phyloP scores from a whole-genome alignment of 2,888 invertebrate genomes.

The Ametastegia equiseti region DNA sequence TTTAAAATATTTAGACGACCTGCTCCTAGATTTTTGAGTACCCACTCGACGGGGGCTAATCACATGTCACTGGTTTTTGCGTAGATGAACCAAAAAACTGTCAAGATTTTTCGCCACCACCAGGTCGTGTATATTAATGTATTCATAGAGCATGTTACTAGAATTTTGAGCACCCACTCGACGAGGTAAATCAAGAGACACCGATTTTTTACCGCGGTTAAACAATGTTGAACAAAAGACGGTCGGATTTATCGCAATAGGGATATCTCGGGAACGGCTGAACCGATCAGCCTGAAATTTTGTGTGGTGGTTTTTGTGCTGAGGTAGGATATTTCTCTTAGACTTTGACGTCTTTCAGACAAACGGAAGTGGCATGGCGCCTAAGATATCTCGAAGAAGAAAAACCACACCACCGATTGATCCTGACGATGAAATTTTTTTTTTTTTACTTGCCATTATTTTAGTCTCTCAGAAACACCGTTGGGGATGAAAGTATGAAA shows the following conservation, averaged over 20 bases:
- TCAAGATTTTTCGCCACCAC: too few relatives aligned
- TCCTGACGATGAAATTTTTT: neutral
- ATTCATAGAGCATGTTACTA: neutral
- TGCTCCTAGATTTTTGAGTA: slow-evolving; percentile 27
- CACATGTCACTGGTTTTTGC: neutral
- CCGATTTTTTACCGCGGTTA: neutral
- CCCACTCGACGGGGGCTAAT: neutral
- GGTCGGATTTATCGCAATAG: neutral
- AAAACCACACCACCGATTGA: neutral
- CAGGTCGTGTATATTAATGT: neutral
- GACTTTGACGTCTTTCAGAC: neutral
- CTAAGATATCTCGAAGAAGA: neutral
- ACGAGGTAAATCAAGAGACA: neutral
- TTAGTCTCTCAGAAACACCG: neutral
- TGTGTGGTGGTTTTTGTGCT: neutral
- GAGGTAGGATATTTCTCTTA: neutral
- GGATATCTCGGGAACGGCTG: neutral
- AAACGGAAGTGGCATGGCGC: neutral
- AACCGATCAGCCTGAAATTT: slow-evolving; percentile 2
- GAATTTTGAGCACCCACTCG: neutral
- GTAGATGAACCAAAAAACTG: neutral
- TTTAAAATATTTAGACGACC: neutral
- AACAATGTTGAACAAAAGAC: neutral
- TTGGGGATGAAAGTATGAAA: neutral
- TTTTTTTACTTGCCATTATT: too few relatives aligned